A percentile compares a stretch with the other conserved stretches of the same genome.
phyloP scores from a whole-genome alignment of 2,797 vertebrate species.

The Astyanax mexicanus region DNA sequence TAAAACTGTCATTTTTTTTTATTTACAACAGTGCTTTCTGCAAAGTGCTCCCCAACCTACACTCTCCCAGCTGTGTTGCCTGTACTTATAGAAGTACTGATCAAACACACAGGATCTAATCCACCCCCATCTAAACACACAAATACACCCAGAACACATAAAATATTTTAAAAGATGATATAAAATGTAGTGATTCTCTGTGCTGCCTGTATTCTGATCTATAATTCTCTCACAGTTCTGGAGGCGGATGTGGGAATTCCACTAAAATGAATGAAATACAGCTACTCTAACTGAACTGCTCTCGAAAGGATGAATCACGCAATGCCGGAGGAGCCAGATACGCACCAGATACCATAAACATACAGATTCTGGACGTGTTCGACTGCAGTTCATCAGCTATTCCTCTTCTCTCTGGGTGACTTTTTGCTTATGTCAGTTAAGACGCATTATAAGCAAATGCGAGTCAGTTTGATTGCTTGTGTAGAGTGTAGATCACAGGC shows the following conservation, averaged over 20 bases:
- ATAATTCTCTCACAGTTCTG: conserved; percentile 28
- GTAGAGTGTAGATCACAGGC: not conserved
- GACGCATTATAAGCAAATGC: not conserved
- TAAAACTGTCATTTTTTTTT: no score
- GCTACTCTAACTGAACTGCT: no score
- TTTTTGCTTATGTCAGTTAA: not conserved
- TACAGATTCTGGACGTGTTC: not conserved
- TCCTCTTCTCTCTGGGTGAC: not conserved
- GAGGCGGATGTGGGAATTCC: not conserved
- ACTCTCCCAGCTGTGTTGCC: conserved; percentile 62
- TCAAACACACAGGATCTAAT: conserved; percentile 67
- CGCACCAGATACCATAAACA: not conserved
- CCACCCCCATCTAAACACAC: conserved; percentile 73
- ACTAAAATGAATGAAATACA: not conserved
- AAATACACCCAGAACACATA: conserved; percentile 62
- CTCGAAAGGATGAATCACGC: not conserved
- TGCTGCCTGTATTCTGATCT: conserved; percentile 20
- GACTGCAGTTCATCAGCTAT: no score
- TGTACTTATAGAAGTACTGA: conserved; percentile 59
- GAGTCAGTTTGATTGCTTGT: not conserved
- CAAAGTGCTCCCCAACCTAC: conserved; percentile 55
- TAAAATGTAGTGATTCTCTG: conserved; percentile 53
- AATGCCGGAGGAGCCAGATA: not conserved
- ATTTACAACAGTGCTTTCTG: not conserved
- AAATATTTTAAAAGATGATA: conserved; percentile 57